These are phyloP conservation scores for Timema podura DNA, from an alignment of 2,888 invertebrate genomes.

Conservation along the genomic window DNA sequence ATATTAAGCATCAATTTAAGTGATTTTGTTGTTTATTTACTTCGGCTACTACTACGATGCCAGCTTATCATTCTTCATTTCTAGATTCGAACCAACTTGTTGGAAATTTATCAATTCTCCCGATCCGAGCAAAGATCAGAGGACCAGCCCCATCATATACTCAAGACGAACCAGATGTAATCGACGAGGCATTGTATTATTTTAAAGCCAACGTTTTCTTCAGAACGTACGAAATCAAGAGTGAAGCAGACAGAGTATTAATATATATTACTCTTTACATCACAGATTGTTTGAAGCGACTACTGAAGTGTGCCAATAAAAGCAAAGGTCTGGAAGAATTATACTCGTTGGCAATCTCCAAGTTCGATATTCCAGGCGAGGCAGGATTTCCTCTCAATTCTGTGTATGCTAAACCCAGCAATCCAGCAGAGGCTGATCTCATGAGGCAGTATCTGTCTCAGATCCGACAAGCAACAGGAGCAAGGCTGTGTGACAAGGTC, in stretches of 20 bases:
- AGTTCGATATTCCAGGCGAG: conserved; percentile 96
- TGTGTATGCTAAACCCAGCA: conserved; percentile 84
- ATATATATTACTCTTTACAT: conserved; percentile 97
- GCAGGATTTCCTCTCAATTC: conserved; percentile 90
- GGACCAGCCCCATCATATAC: conserved; percentile 81
- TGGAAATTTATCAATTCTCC: conserved; percentile 91
- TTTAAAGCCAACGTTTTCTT: conserved; percentile 99
- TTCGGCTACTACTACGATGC: background rate
- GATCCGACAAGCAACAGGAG: conserved; percentile 90
- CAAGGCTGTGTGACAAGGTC: conserved; percentile 86
- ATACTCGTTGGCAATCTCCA: conserved; percentile 90
- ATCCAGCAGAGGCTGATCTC: conserved; percentile 74
- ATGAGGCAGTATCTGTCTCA: conserved; percentile 93
- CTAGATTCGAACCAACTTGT: conserved; percentile 66
- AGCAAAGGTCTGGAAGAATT: conserved; percentile 91
- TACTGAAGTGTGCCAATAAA: conserved; percentile 88
- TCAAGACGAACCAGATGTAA: conserved; percentile 72
- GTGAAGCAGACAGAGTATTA: conserved; percentile 91
- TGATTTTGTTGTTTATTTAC: too few relatives aligned
- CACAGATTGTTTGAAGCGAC: conserved; percentile 92
- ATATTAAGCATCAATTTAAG: too few relatives aligned
- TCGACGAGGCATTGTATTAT: conserved; percentile 94
- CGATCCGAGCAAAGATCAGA: conserved; percentile 82
- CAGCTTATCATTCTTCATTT: conserved; percentile 96
- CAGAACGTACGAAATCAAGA: conserved; percentile 98